These are phyloP conservation scores for Chelonus formosanus DNA, from an alignment of 2,888 invertebrate species.

Conservation along the genomic window DNA sequence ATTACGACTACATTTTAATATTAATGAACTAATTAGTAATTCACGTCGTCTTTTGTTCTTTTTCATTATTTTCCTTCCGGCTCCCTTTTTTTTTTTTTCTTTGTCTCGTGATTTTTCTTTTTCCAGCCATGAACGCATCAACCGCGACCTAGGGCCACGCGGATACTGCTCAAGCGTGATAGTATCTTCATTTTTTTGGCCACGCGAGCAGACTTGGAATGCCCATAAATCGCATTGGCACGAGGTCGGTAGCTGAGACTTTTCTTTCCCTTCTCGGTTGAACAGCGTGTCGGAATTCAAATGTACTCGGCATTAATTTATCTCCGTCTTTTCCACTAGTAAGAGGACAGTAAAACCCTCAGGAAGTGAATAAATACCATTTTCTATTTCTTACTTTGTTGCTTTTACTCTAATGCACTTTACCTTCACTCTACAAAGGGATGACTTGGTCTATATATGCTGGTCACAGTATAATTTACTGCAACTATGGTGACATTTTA, in stretches of 20 bases:
- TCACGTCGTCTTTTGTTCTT: slow-evolving; percentile 7
- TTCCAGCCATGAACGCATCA: background rate
- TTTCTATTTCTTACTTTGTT: too few relatives aligned
- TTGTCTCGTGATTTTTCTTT: background rate
- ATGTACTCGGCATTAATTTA: slow-evolving; percentile 21
- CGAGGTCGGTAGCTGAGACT: slow-evolving; percentile 26
- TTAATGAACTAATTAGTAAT: slow-evolving; percentile 22
- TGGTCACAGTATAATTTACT: slow-evolving; percentile 15
- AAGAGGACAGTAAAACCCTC: background rate
- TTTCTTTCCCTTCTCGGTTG: slow-evolving; percentile 16
- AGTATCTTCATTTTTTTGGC: slow-evolving; percentile 33
- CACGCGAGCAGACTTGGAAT: slow-evolving; percentile 33
- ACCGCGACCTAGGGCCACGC: slow-evolving; percentile 18
- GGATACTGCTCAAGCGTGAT: slow-evolving; percentile 12
- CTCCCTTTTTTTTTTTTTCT: slow-evolving; percentile 1
- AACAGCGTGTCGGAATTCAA: slow-evolving; percentile 32
- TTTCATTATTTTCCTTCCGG: slow-evolving; percentile 1
- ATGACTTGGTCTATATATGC: slow-evolving; percentile 1
- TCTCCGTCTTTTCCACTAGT: background rate
- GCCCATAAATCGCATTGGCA: slow-evolving; percentile 35
- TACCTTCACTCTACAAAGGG: background rate
- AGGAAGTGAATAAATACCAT: background rate
- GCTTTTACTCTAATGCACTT: too few relatives aligned
- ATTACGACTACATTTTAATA: slow-evolving; percentile 11
- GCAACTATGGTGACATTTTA: slow-evolving; percentile 52